phyloP scores from a whole-genome alignment of 1,140 invertebrate genomes.

The Drosophila asahinai region DNA sequence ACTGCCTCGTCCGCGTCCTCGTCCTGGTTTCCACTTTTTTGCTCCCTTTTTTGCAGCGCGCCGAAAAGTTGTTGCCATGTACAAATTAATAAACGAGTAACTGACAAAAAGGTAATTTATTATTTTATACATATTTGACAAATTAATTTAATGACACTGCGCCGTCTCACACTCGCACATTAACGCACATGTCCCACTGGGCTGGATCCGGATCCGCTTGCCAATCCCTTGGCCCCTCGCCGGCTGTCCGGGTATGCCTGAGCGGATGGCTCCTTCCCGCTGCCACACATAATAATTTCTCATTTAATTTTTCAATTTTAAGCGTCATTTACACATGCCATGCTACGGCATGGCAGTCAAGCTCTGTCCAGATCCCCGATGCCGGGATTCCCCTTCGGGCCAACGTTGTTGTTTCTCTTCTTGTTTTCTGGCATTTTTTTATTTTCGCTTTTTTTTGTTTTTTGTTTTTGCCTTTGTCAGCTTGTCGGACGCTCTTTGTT shows the following conservation, averaged over 20 bases:
- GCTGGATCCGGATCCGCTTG: slow-evolving; percentile 6
- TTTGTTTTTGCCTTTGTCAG: slow-evolving; percentile 31
- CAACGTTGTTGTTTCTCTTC: slow-evolving; percentile 24
- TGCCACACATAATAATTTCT: slow-evolving; percentile 83
- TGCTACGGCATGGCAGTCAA: slow-evolving; percentile 61
- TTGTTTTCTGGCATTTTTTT: slow-evolving; percentile 4
- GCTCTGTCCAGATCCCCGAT: slow-evolving; percentile 66
- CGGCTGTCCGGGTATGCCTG: slow-evolving; percentile 16
- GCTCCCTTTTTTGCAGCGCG: slow-evolving; percentile 50
- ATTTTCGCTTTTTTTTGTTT: not conserved
- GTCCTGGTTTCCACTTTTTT: slow-evolving; percentile 46
- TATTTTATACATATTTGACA: slow-evolving; percentile 84
- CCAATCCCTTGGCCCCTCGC: not conserved
- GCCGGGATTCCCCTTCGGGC: slow-evolving; percentile 39
- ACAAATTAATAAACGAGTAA: slow-evolving; percentile 84
- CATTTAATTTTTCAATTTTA: slow-evolving; percentile 84
- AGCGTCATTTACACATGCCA: slow-evolving; percentile 83
- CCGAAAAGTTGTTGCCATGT: slow-evolving; percentile 81
- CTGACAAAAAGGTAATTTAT: slow-evolving; percentile 84
- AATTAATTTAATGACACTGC: slow-evolving; percentile 81
- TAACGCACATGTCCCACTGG: slow-evolving; percentile 45
- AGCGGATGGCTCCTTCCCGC: slow-evolving; percentile 24
- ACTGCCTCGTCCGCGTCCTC: slow-evolving; percentile 51
- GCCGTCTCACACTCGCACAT: slow-evolving; percentile 45
- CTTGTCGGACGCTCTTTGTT: slow-evolving; percentile 36